Base-by-base conservation (phyloP, 2,797 vertebrate genomes). In the Alectoris magna region DNA sequence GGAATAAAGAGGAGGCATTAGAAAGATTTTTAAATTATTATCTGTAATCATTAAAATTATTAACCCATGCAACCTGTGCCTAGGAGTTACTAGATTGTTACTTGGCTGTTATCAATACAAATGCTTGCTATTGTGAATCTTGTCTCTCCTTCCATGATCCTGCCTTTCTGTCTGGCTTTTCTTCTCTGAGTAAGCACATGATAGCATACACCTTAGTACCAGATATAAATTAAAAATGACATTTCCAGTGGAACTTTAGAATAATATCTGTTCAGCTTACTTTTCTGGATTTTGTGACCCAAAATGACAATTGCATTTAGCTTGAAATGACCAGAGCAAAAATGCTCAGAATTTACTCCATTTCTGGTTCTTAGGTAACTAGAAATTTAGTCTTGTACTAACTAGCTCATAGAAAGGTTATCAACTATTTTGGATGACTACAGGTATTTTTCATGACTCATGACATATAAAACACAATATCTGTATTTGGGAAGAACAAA, bases 191-290 rank as follows among this genome's bases (percentile, higher is more conserved):
- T 15, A 63, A 82, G 11, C 16, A n/a, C 31, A 23, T 43, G 8
- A 8, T 15, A 67, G 58, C 0, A 7, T 38, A 77, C 8, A 55
- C 18, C 16, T 9, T 3, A 0, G 0, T 9, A 21, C 17, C 67
- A 67, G 56, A 71, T 76, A 56, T 6, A 51, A 46, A 67, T 14
- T 69, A n/a, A 56, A 29, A 51, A 21, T n/a, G 29, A n/a, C 24
- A 39, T 23, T 48, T 63, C 31, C 23, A 49, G 26, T 43, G 62
- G 11, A 60, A 14, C 15, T 69, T 67, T 62, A 66, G 29, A 73
- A 39, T 36, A 58, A 55, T 8, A 56, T 70, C 53, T 73, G 4
- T 34, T 70, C 43, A 56, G 27, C 27, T 44, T 38, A 70, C 19
- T 14, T 87, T 67, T 91, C 36, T 34, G 48, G 21, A 66, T 24